These are phyloP conservation scores for Psephotus haematonotus DNA, from an alignment of 2,113 vertebrate genomes.

Conservation along the genomic window DNA sequence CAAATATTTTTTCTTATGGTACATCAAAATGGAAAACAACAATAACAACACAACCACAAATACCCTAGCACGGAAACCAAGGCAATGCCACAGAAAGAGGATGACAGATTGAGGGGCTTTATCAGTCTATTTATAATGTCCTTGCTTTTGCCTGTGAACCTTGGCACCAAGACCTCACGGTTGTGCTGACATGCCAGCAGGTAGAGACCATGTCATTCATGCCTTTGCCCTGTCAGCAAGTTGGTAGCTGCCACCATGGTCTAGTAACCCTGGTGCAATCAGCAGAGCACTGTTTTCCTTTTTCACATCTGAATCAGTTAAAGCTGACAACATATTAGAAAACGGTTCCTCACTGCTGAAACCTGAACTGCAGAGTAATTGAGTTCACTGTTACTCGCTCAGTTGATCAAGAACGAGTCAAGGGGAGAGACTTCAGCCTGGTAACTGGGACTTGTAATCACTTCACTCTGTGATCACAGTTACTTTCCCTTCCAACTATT, in stretches of 20 bases:
- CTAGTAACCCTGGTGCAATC: not conserved
- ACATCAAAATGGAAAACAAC: not conserved
- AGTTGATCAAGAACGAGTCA: not conserved
- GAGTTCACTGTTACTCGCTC: not conserved
- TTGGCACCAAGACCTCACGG: not conserved
- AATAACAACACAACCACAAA: not conserved
- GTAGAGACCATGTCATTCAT: not conserved
- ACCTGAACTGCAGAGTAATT: slow-evolving; percentile 11
- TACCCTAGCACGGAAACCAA: not conserved
- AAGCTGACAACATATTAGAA: slow-evolving; percentile 46
- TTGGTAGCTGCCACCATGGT: not conserved
- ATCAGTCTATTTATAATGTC: not conserved
- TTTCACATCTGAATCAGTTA: not conserved
- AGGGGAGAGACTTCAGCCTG: not conserved
- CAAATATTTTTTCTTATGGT: not conserved
- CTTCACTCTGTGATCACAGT: not conserved
- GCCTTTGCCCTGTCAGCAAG: not conserved
- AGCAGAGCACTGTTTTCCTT: not conserved
- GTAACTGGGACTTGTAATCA: not conserved
- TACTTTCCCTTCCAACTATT: not conserved
- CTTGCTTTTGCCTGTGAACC: not conserved
- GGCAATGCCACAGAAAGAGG: not conserved
- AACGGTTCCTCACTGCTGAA: not conserved
- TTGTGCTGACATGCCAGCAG: not conserved
- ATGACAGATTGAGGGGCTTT: not conserved